phyloP scores from a whole-genome alignment of 2,888 invertebrate genomes.

The Torymus tubicola region DNA sequence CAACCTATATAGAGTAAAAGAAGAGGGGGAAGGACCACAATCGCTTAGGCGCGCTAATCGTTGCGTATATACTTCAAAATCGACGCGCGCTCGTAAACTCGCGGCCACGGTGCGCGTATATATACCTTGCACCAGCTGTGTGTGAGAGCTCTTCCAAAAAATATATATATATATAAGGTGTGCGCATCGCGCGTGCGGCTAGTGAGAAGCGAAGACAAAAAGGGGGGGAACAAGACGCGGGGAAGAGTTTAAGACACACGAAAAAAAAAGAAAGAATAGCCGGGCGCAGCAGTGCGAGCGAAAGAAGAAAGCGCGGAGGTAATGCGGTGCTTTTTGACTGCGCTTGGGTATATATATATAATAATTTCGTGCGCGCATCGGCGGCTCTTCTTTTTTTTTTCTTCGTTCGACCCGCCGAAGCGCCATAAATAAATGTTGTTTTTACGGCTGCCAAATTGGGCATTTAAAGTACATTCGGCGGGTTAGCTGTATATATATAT shows the following conservation, averaged over 20 bases:
- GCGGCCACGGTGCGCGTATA: slow-evolving; percentile 15
- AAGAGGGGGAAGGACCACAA: not conserved
- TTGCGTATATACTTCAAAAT: slow-evolving; percentile 29
- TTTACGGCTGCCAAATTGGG: slow-evolving; percentile 76
- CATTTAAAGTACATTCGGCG: slow-evolving; percentile 72
- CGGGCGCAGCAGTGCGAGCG: not conserved
- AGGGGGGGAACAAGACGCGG: not conserved
- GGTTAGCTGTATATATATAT: not conserved
- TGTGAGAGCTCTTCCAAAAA: not conserved
- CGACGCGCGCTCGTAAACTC: slow-evolving; percentile 25
- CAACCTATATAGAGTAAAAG: slow-evolving; percentile 29
- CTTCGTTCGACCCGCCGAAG: slow-evolving; percentile 68
- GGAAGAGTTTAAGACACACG: not conserved
- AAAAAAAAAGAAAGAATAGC: not conserved
- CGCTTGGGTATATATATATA: slow-evolving; percentile 51
- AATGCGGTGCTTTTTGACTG: slow-evolving; percentile 66
- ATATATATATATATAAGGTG: not conserved
- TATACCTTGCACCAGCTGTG: slow-evolving; percentile 23
- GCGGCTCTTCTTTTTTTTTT: slow-evolving; percentile 63
- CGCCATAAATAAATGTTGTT: slow-evolving; percentile 76
- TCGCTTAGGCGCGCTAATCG: slow-evolving; percentile 51
- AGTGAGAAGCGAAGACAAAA: not conserved
- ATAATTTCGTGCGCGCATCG: slow-evolving; percentile 66
- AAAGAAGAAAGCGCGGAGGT: slow-evolving; percentile 48
- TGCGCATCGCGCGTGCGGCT: too few species aligned